These are phyloP conservation scores for Phortica okadai DNA, from an alignment of 2,888 invertebrate genomes.

Conservation along the genomic window DNA sequence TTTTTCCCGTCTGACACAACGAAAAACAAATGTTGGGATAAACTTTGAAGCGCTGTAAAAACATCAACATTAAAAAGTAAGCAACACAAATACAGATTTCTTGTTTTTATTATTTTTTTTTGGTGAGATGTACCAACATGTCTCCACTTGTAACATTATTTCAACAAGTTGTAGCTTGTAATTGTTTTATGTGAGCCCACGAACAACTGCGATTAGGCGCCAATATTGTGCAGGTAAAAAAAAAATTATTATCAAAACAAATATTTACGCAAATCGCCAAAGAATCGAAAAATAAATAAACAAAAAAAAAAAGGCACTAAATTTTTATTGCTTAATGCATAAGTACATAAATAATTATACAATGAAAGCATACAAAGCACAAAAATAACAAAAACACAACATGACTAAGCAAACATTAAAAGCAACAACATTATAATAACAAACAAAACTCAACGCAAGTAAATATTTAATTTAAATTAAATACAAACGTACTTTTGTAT, in stretches of 20 bases:
- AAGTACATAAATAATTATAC: slow-evolving; percentile 12
- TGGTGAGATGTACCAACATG: too few species aligned
- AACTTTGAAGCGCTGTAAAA: too few species aligned
- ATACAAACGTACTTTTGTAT: not conserved
- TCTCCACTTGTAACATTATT: too few species aligned
- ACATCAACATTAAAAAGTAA: too few species aligned
- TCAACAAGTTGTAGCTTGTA: too few species aligned
- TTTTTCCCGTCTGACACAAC: too few species aligned
- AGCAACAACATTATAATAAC: slow-evolving; percentile 15
- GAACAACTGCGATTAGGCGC: too few species aligned
- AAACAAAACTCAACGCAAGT: not conserved
- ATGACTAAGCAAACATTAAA: slow-evolving; percentile 21
- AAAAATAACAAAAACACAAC: not conserved
- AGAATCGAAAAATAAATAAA: not conserved
- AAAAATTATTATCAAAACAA: not conserved
- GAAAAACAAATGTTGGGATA: too few species aligned
- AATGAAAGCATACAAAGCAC: not conserved
- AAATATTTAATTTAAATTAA: slow-evolving; percentile 27
- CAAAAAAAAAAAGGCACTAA: not conserved
- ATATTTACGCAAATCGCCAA: not conserved
- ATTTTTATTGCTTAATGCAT: slow-evolving; percentile 9
- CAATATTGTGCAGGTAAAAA: not conserved
- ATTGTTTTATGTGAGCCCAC: too few species aligned
- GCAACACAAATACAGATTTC: too few species aligned
- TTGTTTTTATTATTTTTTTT: too few species aligned